Percentiles rank a stretch among this genome's conserved stretches.
These are phyloP conservation scores for Columbina picui DNA, from an alignment of 2,113 vertebrate genomes.

Conservation along the genomic window DNA sequence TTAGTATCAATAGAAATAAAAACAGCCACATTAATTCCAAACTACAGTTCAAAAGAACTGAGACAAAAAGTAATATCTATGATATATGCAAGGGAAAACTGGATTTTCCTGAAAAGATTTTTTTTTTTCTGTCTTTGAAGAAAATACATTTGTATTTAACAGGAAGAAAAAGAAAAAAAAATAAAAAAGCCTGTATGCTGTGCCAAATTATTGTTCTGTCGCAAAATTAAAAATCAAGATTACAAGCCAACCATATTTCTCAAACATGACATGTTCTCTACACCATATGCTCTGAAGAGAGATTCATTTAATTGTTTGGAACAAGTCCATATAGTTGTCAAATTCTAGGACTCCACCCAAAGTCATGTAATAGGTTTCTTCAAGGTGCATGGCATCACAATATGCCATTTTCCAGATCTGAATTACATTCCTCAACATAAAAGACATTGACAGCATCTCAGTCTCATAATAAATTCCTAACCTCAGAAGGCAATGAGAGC, in stretches of 20 bases:
- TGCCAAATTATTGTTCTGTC: conserved; percentile 58
- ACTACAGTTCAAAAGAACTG: not conserved
- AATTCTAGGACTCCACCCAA: conserved; percentile 28
- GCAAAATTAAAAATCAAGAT: conserved; percentile 62
- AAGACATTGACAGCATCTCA: not conserved
- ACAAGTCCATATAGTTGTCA: conserved; percentile 45
- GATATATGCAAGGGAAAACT: not conserved
- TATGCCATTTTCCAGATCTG: not conserved
- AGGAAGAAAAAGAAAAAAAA: not conserved
- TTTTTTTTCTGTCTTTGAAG: not conserved
- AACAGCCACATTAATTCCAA: not conserved
- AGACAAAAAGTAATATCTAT: not conserved
- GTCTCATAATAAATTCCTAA: not conserved
- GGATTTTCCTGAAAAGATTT: not conserved
- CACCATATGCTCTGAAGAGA: conserved; percentile 57
- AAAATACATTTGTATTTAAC: conserved; percentile 2
- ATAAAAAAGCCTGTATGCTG: not conserved
- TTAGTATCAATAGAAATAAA: not conserved
- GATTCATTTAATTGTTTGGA: conserved; percentile 65
- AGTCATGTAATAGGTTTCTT: conserved; percentile 42
- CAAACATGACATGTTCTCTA: conserved; percentile 57
- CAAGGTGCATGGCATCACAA: conserved; percentile 1
- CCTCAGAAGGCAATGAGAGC: not conserved
- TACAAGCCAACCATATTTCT: conserved; percentile 61
- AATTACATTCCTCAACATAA: conserved; percentile 20